Evolutionary conservation across 2,888 invertebrate species (phyloP).

Genomic region (Hartigia nigra): DNA sequence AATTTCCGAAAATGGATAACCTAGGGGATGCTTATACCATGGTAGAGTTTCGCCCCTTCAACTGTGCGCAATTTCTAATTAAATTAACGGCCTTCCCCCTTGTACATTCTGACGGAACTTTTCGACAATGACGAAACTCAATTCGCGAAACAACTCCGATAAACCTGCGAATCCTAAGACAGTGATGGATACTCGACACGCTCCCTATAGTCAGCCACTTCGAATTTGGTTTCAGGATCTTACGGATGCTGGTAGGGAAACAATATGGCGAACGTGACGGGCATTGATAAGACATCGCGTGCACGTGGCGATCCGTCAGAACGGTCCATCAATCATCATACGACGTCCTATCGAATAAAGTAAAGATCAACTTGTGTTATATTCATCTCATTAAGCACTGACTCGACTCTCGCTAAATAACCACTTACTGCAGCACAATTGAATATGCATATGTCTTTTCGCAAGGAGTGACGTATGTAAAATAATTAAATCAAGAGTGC

Average conservation of each 20-base stretch:
- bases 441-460: not conserved
- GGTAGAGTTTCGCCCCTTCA: not conserved
- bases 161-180: conserved; percentile 40
- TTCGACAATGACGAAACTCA: conserved; percentile 53
- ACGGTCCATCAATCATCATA: not conserved
- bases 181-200: conserved; percentile 46
- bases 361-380: not conserved
- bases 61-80: conserved; percentile 23
- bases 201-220: conserved; percentile 13
- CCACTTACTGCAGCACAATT: not conserved
- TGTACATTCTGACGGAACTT: conserved; percentile 19
- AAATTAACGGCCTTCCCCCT: conserved; percentile 37
- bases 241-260: not conserved
- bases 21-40: not conserved
- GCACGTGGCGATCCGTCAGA: not conserved
- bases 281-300: not conserved
- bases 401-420: not conserved
- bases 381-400: not conserved
- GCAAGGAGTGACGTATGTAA: not conserved
- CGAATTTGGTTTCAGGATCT: conserved; percentile 25
- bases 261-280: not conserved
- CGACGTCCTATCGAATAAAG: not conserved
- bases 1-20: conserved; percentile 14
- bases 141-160: conserved; percentile 51
- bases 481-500: conserved; percentile 17